phyloP scores from a whole-genome alignment of 2,888 invertebrate species.

The Ophion slaviceki region DNA sequence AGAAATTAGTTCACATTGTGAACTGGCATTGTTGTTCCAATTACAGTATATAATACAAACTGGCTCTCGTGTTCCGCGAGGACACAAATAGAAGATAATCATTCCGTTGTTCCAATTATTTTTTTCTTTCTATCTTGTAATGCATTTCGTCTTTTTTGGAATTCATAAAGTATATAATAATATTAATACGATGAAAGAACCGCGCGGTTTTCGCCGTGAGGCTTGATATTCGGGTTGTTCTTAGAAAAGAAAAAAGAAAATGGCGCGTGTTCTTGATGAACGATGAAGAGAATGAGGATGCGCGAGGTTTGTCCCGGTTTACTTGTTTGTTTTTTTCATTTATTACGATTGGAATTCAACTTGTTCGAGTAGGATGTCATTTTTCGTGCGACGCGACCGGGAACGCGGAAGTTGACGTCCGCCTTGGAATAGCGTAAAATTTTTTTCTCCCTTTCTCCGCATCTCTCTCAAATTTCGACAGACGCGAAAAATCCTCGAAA shows the following conservation, averaged over 20 bases:
- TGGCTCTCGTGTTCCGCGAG: slow-evolving; percentile 63
- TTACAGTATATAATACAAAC: slow-evolving; percentile 63
- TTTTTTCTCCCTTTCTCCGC: background rate
- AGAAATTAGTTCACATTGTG: slow-evolving; percentile 62
- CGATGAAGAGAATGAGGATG: slow-evolving; percentile 63
- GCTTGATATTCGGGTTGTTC: slow-evolving; percentile 13
- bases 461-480: slow-evolving; percentile 28
- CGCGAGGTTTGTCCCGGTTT: slow-evolving; percentile 59
- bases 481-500: slow-evolving; percentile 20
- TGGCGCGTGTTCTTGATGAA: slow-evolving; percentile 62
- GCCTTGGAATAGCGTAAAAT: slow-evolving; percentile 69
- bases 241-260: slow-evolving; percentile 33
- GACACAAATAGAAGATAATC: slow-evolving; percentile 63
- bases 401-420: slow-evolving; percentile 77
- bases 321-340: slow-evolving; percentile 21
- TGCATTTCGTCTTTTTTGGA: slow-evolving; percentile 56
- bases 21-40: slow-evolving; percentile 65
- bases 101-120: slow-evolving; percentile 37
- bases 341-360: slow-evolving; percentile 18
- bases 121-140: slow-evolving; percentile 53
- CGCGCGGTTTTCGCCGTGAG: slow-evolving; percentile 67
- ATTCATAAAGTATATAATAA: slow-evolving; percentile 63
- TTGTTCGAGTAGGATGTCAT: slow-evolving; percentile 22
- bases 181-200: slow-evolving; percentile 70
- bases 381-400: slow-evolving; percentile 44